Evolutionary conservation across 1,140 invertebrate species (phyloP).

Genomic region (Drosophila biarmipes): DNA sequence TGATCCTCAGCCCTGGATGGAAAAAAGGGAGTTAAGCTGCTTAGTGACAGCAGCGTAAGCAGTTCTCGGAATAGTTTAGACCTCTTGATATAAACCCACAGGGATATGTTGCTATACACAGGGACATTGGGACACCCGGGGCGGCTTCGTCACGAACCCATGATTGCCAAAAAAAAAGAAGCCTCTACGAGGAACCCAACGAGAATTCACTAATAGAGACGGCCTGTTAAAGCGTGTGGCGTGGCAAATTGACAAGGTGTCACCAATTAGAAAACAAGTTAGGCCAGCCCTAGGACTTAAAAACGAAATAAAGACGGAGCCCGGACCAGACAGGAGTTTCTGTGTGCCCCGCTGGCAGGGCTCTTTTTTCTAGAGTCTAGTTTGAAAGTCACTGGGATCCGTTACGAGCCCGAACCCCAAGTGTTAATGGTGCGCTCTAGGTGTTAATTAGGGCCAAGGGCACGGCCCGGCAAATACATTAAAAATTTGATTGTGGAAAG

Average conservation of each 20-base stretch:
- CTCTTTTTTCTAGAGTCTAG: constrained; percentile 19
- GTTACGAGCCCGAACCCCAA: constrained; percentile 52
- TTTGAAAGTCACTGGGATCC: constrained; percentile 59
- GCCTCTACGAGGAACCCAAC: constrained; percentile 36
- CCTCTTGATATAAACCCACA: constrained; percentile 78
- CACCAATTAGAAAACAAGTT: constrained; percentile 82
- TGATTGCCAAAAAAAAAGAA: constrained; percentile 60
- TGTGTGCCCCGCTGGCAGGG: constrained; percentile 42
- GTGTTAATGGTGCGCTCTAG: constrained; percentile 71
- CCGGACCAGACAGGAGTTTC: constrained; percentile 10
- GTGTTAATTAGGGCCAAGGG: constrained; percentile 79
- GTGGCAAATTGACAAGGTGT: constrained; percentile 79
- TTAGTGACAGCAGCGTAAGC: constrained; percentile 45
- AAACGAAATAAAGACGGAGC: constrained; percentile 14
- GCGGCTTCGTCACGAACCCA: constrained; percentile 52
- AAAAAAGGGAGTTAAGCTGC: constrained; percentile 58
- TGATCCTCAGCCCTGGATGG: constrained; percentile 5
- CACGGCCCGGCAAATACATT: constrained; percentile 39
- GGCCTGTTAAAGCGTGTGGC: constrained; percentile 76
- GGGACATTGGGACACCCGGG: constrained; percentile 46
- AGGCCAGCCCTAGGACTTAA: constrained; percentile 30
- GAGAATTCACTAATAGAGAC: constrained; percentile 60
- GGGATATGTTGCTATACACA: constrained; percentile 32
- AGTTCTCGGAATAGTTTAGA: constrained; percentile 76
- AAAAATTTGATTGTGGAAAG: constrained; percentile 55